A percentile compares a stretch with the other conserved stretches of the same genome.
These are phyloP conservation scores for Globodera rostochiensis DNA, from an alignment of 1,140 invertebrate genomes.

Conservation along the genomic window DNA sequence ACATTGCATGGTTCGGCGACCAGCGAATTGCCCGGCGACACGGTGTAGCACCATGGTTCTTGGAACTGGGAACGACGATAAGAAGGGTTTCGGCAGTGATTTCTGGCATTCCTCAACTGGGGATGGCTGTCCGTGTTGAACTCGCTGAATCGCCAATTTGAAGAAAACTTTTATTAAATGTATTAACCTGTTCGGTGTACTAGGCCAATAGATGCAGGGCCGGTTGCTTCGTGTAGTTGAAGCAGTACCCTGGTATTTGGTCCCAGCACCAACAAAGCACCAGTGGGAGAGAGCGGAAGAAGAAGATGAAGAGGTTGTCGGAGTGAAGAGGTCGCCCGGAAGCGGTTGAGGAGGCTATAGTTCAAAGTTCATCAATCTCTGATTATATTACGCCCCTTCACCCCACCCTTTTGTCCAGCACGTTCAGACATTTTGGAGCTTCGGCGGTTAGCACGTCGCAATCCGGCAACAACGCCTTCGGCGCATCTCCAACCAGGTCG, in stretches of 20 bases:
- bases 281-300: slow-evolving; percentile 36
- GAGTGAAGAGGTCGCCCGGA: background rate
- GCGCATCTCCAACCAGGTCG: slow-evolving; percentile 53
- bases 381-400: background rate
- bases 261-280: slow-evolving; percentile 50
- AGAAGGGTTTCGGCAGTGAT: slow-evolving; percentile 89
- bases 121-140: slow-evolving; percentile 68
- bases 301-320: background rate
- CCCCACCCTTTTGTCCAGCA: slow-evolving; percentile 35
- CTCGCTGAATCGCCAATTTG: slow-evolving; percentile 19
- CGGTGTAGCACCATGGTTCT: slow-evolving; percentile 85
- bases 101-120: slow-evolving; percentile 82
- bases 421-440: slow-evolving; percentile 39
- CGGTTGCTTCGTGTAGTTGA: slow-evolving; percentile 28
- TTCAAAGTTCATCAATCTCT: background rate
- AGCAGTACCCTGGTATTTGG: slow-evolving; percentile 50
- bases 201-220: slow-evolving; percentile 46
- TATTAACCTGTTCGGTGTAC: background rate
- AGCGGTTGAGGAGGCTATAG: background rate
- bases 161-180: background rate
- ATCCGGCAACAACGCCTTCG: slow-evolving; percentile 48
- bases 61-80: slow-evolving; percentile 70
- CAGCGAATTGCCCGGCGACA: slow-evolving; percentile 57
- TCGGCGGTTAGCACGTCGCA: slow-evolving; percentile 41
- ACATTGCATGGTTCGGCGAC: slow-evolving; percentile 79